These are phyloP conservation scores for Aleiodes testaceus DNA, from an alignment of 2,888 invertebrate species.

Conservation along the genomic window DNA sequence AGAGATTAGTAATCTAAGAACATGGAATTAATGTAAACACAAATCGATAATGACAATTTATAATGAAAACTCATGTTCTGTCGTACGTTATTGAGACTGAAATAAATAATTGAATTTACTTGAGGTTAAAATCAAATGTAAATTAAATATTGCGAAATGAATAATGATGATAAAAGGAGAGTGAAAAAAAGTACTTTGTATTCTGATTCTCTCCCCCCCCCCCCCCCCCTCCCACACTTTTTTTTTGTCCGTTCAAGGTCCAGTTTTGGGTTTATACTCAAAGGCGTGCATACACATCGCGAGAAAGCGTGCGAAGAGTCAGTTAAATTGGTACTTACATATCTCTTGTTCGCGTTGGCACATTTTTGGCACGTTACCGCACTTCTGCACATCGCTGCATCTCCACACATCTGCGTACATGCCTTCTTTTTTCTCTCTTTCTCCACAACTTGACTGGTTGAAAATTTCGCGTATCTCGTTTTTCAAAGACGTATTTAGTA, in stretches of 20 bases:
- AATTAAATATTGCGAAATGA: conserved; percentile 17
- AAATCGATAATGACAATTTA: conserved; percentile 66
- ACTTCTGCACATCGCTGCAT: conserved; percentile 51
- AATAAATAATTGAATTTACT: conserved; percentile 7
- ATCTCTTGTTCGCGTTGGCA: conserved; percentile 65
- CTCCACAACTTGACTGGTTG: conserved; percentile 26
- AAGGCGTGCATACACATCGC: conserved; percentile 36
- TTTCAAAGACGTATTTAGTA: conserved; percentile 65
- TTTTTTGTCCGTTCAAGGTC: conserved; percentile 51
- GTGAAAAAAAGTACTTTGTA: conserved; percentile 2
- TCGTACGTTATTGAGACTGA: conserved; percentile 47
- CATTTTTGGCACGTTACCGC: conserved; percentile 65
- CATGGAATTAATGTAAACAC: conserved; percentile 69
- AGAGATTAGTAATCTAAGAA: conserved; percentile 67
- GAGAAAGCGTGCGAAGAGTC: conserved; percentile 48
- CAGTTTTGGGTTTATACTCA: conserved; percentile 17
- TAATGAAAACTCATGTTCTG: conserved; percentile 57
- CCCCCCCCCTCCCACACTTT: too few relatives aligned
- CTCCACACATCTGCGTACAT: conserved; percentile 57
- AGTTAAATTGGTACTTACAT: conserved; percentile 67
- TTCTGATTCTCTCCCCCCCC: conserved; percentile 46
- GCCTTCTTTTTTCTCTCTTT: conserved; percentile 34
- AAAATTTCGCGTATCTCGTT: conserved; percentile 56
- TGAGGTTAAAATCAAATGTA: conserved; percentile 23
- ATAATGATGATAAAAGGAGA: conserved; percentile 6